Base-by-base conservation (phyloP, 2,888 invertebrate species). In the Pyrrhia umbra region DNA sequence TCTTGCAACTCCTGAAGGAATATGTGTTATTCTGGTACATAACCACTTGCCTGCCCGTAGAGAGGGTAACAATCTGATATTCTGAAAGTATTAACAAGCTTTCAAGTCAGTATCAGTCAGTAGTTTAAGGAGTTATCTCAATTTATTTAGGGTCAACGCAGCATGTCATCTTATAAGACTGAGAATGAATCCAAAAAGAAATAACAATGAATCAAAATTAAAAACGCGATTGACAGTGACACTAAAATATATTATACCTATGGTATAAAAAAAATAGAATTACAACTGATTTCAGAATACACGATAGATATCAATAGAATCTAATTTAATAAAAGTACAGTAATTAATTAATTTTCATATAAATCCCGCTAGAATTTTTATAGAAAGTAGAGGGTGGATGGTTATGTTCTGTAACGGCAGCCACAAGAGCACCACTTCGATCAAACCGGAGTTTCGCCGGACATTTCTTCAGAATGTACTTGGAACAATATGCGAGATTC, bases 11-110 rank as follows among this genome's bases (percentile, higher is more conserved):
- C 16, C 54, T 78, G 55, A 63, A 75, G 0, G 69, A 75, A 15
- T 54, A 77, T 2, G 78, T 62, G 49, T 61, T 73, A 1, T 68
- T 50, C 42, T 58, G 46, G 45, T 73, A 80, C 62, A 80, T 56
- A 5, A 76, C 42, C 25, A 75, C 62, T 16, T 46, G 63, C 47
- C 67, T 77, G 0, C 77, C 73, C 1, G 63, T 34, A 13, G 66
- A 10, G 0, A 75, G 34, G 1, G 52, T 42, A 6, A 67, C 39
- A 1, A 77, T 68, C 8, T 62, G 1, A 47, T 63, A 63, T 2
- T 21, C 63, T 56, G 55, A 0, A 69, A 70, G 9, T 15, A 6
- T 16, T 30, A 42, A 6, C 0, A n/a, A 1, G 6, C 13, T 16
- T 55, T n/a, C n/a, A n/a, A n/a, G n/a, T n/a, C n/a, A n/a, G n/a